phyloP scores from a whole-genome alignment of 2,888 invertebrate genomes.

The Lycocerus yunnanus region DNA sequence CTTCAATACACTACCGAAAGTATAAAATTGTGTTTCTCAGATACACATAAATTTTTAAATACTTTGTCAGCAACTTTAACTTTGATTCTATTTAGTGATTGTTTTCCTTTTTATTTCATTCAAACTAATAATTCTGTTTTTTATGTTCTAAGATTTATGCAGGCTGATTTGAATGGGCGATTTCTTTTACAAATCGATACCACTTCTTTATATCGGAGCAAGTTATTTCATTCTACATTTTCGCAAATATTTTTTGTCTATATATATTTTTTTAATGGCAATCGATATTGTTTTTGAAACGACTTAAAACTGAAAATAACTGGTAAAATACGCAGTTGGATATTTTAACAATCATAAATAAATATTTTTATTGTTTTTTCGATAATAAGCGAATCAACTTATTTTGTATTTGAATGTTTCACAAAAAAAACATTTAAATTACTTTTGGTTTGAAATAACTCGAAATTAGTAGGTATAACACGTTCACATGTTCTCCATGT shows the following conservation, averaged over 20 bases:
- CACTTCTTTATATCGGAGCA: background rate
- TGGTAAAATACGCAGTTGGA: no score
- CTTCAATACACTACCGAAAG: background rate
- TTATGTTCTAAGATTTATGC: background rate
- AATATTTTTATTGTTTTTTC: background rate
- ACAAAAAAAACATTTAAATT: conserved; percentile 7
- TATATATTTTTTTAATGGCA: background rate
- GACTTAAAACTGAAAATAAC: background rate
- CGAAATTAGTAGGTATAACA: conserved; percentile 23
- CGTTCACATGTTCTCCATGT: conserved; percentile 17
- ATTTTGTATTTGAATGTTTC: background rate
- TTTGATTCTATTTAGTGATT: background rate
- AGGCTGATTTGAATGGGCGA: background rate
- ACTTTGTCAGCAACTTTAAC: background rate
- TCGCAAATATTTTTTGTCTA: no score
- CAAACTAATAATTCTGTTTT: background rate
- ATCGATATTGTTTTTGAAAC: background rate
- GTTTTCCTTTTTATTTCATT: background rate
- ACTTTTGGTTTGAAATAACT: conserved; percentile 13
- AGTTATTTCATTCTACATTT: background rate
- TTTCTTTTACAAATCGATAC: background rate
- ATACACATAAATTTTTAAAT: background rate
- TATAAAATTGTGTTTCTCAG: background rate
- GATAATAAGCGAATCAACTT: background rate
- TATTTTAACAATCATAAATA: background rate